Conservation (phyloP, 2,113 vertebrate species). For the Trichechus manatus region DNA sequence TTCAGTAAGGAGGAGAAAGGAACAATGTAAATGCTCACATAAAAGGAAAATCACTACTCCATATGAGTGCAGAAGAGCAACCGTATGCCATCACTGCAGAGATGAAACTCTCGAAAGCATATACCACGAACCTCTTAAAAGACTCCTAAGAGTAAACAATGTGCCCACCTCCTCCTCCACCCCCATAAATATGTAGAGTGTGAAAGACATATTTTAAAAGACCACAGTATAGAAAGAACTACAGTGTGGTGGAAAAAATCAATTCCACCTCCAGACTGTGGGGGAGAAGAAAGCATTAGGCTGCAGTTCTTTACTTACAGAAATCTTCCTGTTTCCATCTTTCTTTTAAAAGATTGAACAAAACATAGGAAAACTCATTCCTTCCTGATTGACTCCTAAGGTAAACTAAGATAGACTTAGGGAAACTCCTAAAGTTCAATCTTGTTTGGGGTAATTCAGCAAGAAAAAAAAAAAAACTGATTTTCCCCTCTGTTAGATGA, state of each 20-base stretch:
- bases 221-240: not conserved
- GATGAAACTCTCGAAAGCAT: not conserved
- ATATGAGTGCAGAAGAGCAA: not conserved
- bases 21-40: not conserved
- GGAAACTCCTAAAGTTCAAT: not conserved
- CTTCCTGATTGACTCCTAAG: not conserved
- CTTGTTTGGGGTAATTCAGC: not conserved
- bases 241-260: not conserved
- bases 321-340: not conserved
- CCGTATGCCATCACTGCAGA: not conserved
- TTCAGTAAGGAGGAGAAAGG: not conserved
- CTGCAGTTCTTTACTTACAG: not conserved
- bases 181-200: not conserved
- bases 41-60: not conserved
- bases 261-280: not conserved
- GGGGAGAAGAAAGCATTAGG: not conserved
- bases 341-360: slow-evolving; percentile 32
- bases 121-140: not conserved
- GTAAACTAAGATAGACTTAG: not conserved
- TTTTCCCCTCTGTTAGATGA: not conserved
- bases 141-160: not conserved
- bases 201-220: slow-evolving; percentile 11
- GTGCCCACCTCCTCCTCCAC: not conserved
- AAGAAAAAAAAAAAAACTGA: not conserved
- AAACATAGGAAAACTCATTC: not conserved